Conservation (phyloP, 1,140 invertebrate genomes). For the Triops cancriformis region DNA sequence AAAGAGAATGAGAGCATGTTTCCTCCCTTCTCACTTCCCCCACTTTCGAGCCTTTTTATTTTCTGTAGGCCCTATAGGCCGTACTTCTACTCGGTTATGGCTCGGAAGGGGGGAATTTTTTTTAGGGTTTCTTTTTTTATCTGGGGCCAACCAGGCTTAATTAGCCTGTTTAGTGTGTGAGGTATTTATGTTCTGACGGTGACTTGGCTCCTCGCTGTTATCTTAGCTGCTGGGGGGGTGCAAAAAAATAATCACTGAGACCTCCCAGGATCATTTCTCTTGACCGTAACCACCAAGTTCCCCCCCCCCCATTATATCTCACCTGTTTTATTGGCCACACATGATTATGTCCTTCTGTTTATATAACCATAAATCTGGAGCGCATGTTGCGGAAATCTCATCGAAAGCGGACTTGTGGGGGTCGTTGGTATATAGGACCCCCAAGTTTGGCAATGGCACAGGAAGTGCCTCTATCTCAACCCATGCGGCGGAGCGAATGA, state of each 20-base stretch:
- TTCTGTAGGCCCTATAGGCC: not conserved
- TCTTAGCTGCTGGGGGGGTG: not conserved
- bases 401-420: not conserved
- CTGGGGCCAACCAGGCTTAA: not conserved
- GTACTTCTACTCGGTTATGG: not conserved
- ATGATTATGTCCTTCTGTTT: constrained; percentile 11
- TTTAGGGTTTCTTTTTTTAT: not conserved
- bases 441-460: not conserved
- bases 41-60: not conserved
- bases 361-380: constrained; percentile 13
- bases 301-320: not conserved
- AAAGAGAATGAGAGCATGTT: not conserved
- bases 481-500: constrained; percentile 2
- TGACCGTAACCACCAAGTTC: not conserved
- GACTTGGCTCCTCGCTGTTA: not conserved
- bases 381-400: not conserved
- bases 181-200: constrained; percentile 3
- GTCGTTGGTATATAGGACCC: not conserved
- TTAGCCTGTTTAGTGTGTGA: constrained; percentile 3
- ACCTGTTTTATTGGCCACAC: constrained; percentile 9
- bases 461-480: not conserved
- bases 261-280: constrained; percentile 1
- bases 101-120: not conserved
- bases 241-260: constrained; percentile 1
- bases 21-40: not conserved